A percentile compares a stretch with the other conserved stretches of the same genome.
Conservation (phyloP, 2,797 vertebrate species). For the Syngnathus acus region DNA sequence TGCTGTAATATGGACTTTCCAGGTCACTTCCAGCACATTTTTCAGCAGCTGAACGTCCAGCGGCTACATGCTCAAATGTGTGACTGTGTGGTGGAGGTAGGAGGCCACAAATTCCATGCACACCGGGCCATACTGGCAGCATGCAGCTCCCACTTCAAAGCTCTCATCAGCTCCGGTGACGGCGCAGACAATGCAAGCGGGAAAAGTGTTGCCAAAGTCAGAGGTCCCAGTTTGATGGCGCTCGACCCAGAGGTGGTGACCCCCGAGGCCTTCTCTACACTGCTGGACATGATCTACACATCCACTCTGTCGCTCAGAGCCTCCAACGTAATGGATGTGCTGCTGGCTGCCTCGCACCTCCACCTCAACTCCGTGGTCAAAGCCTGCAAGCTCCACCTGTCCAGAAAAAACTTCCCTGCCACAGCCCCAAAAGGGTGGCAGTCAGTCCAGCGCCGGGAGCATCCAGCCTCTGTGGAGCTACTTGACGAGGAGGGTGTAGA, state of each 20-base stretch:
- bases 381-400: constrained; percentile 93
- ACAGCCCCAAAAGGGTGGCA: constrained; percentile 79
- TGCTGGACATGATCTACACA: constrained; percentile 97
- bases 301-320: constrained; percentile 87
- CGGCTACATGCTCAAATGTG: constrained; percentile 89
- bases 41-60: constrained; percentile 94
- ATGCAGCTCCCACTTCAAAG: constrained; percentile 93
- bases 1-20: constrained; percentile 86
- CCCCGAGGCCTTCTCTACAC: constrained; percentile 88
- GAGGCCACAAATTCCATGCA: constrained; percentile 86
- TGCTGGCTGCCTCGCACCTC: constrained; percentile 91
- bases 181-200: constrained; percentile 26
- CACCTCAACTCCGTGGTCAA: constrained; percentile 93
- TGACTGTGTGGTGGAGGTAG: constrained; percentile 90
- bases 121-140: constrained; percentile 91
- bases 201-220: constrained; percentile 5
- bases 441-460: constrained; percentile 74
- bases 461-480: constrained; percentile 40
- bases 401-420: constrained; percentile 85
- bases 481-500: constrained; percentile 54
- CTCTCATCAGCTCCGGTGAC: constrained; percentile 77
- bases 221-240: constrained; percentile 40
- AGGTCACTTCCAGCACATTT: constrained; percentile 90
- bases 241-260: constrained; percentile 81
- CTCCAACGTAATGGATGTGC: constrained; percentile 95